Percentiles rank a stretch among this genome's conserved stretches.
Evolutionary conservation across 2,797 vertebrate species (phyloP).

Genomic region (Ispidina picta): DNA sequence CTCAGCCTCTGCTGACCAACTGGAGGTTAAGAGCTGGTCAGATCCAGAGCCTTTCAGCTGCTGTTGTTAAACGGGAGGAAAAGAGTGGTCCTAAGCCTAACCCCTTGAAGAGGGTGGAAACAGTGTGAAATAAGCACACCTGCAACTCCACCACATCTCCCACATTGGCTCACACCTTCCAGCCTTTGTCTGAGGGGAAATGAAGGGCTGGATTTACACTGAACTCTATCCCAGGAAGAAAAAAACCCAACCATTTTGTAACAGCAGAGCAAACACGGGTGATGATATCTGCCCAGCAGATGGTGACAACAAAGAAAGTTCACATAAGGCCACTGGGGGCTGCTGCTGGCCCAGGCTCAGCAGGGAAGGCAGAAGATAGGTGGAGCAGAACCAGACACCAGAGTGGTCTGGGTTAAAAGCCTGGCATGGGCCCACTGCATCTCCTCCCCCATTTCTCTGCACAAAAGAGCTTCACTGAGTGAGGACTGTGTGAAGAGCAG

Average conservation of each 20-base stretch:
- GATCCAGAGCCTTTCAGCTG: background rate
- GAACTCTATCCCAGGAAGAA: background rate
- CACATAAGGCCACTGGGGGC: background rate
- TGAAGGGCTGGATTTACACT: accelerated
- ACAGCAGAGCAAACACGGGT: background rate
- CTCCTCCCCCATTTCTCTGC: background rate
- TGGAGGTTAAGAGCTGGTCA: background rate
- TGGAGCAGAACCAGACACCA: background rate
- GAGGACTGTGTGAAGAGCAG: background rate
- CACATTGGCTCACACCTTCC: background rate
- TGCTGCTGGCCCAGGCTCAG: background rate
- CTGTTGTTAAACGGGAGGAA: background rate
- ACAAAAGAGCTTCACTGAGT: background rate
- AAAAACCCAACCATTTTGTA: background rate
- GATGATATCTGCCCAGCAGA: accelerated
- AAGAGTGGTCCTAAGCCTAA: background rate
- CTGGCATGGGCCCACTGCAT: accelerated
- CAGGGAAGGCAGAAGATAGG: background rate
- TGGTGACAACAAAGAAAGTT: background rate
- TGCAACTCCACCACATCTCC: background rate
- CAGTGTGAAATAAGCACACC: background rate
- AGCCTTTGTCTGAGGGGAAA: background rate
- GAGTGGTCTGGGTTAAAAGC: background rate
- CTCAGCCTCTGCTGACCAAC: background rate
- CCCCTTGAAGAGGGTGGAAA: background rate